phyloP scores from a whole-genome alignment of 1,140 invertebrate genomes.

The Formica selysi region DNA sequence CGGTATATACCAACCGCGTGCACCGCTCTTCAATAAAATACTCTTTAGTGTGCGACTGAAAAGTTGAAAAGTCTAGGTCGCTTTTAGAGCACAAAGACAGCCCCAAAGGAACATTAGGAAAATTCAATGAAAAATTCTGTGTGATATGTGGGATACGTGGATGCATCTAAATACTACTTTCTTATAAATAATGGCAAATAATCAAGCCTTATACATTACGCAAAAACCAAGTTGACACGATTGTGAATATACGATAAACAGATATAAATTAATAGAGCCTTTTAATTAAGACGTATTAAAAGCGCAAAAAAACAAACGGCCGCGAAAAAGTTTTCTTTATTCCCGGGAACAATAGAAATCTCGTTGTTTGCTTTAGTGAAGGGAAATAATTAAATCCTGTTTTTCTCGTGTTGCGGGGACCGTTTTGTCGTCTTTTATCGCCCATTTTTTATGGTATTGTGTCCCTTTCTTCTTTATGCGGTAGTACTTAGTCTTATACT shows the following conservation, averaged over 20 bases:
- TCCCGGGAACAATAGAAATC: slow-evolving; percentile 45
- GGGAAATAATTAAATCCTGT: slow-evolving; percentile 54
- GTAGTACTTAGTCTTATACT: slow-evolving; percentile 53
- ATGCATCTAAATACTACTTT: background rate
- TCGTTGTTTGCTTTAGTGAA: slow-evolving; percentile 37
- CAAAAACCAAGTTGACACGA: background rate
- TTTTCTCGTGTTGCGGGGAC: slow-evolving; percentile 43
- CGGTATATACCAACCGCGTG: slow-evolving; percentile 27
- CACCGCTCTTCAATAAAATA: slow-evolving; percentile 51
- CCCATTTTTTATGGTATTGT: slow-evolving; percentile 45
- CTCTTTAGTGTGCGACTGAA: background rate
- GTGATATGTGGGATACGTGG: background rate
- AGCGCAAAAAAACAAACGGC: background rate
- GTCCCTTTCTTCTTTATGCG: slow-evolving; percentile 38
- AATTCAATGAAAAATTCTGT: background rate
- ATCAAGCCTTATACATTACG: background rate
- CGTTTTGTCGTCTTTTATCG: slow-evolving; percentile 58
- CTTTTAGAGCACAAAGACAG: background rate
- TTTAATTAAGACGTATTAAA: slow-evolving; percentile 40
- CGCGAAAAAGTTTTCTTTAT: slow-evolving; percentile 49
- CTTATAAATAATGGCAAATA: background rate
- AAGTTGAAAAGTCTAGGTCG: slow-evolving; percentile 2
- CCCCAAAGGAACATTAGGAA: background rate
- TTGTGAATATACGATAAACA: background rate
- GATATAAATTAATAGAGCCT: slow-evolving; percentile 43